A percentile compares a stretch with the other conserved stretches of the same genome.
These are phyloP conservation scores for fruit fly (Drosophila melanogaster) DNA, from an alignment of 1,140 invertebrate genomes.

Conservation along the genomic window DNA sequence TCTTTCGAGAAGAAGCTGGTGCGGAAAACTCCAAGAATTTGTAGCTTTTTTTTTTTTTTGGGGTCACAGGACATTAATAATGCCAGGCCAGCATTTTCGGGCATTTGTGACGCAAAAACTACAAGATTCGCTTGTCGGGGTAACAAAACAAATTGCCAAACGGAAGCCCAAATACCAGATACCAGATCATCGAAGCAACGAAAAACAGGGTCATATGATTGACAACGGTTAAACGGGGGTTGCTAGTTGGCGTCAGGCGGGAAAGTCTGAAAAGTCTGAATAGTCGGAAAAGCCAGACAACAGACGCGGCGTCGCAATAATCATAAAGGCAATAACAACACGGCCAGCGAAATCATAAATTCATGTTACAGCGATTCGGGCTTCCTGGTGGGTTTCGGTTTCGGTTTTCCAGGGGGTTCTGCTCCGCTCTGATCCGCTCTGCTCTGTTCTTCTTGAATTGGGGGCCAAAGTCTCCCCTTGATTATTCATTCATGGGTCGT, in stretches of 20 bases:
- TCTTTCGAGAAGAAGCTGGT: slow-evolving; percentile 20
- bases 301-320: slow-evolving; percentile 81
- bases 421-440: background rate
- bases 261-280: slow-evolving; percentile 27
- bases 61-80: slow-evolving; percentile 49
- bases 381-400: slow-evolving; percentile 5
- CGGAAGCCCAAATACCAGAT: slow-evolving; percentile 46
- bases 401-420: background rate
- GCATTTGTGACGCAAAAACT: slow-evolving; percentile 43
- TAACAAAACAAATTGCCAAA: slow-evolving; percentile 60
- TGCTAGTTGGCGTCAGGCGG: slow-evolving; percentile 58
- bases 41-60: slow-evolving; percentile 3
- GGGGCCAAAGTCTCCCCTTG: slow-evolving; percentile 23
- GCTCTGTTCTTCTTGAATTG: no score
- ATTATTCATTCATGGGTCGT: slow-evolving; percentile 56
- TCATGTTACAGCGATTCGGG: slow-evolving; percentile 46
- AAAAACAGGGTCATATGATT: slow-evolving; percentile 58
- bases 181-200: slow-evolving; percentile 38
- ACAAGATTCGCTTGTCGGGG: slow-evolving; percentile 12
- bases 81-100: slow-evolving; percentile 32
- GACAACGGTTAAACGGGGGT: slow-evolving; percentile 48
- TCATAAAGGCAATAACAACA: slow-evolving; percentile 71
- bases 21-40: slow-evolving; percentile 1
- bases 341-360: slow-evolving; percentile 55
- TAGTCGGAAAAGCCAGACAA: slow-evolving; percentile 53